These are phyloP conservation scores for Platycheirus albimanus DNA, from an alignment of 2,888 invertebrate species.

Conservation along the genomic window DNA sequence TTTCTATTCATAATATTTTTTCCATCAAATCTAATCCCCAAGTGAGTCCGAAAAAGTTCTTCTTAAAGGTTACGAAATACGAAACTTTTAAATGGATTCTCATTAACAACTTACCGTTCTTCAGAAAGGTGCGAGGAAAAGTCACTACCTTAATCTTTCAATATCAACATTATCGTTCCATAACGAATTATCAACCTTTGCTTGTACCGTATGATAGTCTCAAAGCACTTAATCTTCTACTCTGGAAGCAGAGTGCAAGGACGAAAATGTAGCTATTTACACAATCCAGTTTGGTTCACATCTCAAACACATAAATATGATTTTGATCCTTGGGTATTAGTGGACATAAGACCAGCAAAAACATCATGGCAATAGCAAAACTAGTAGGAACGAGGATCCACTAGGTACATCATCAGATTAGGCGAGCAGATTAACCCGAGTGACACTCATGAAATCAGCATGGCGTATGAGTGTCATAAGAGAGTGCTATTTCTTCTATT, in stretches of 20 bases:
- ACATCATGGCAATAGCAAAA: conserved; percentile 10
- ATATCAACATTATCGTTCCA: conserved; percentile 7
- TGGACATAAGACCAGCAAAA: conserved; percentile 30
- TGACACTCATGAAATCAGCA: conserved; percentile 52
- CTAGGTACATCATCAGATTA: conserved; percentile 60
- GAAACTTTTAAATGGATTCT: neutral
- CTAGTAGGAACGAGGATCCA: conserved; percentile 8
- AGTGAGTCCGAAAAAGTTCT: no score
- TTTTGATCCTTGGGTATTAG: conserved; percentile 38
- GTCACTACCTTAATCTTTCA: conserved; percentile 34
- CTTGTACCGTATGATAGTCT: conserved; percentile 33
- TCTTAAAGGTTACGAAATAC: no score
- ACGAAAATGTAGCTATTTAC: conserved; percentile 24
- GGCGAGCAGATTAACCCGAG: conserved; percentile 62
- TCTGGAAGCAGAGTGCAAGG: conserved; percentile 17
- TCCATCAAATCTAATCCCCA: no score
- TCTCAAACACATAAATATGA: conserved; percentile 25
- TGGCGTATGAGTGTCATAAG: conserved; percentile 45
- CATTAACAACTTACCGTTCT: neutral
- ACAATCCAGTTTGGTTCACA: conserved; percentile 19
- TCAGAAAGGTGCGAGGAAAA: neutral
- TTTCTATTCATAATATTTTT: no score
- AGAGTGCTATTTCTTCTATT: conserved; percentile 12
- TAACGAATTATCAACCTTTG: conserved; percentile 39
- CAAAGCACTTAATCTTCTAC: conserved; percentile 44